These are phyloP conservation scores for Tenualosa thibaudeaui DNA, from an alignment of 2,797 vertebrate genomes.

Conservation along the genomic window DNA sequence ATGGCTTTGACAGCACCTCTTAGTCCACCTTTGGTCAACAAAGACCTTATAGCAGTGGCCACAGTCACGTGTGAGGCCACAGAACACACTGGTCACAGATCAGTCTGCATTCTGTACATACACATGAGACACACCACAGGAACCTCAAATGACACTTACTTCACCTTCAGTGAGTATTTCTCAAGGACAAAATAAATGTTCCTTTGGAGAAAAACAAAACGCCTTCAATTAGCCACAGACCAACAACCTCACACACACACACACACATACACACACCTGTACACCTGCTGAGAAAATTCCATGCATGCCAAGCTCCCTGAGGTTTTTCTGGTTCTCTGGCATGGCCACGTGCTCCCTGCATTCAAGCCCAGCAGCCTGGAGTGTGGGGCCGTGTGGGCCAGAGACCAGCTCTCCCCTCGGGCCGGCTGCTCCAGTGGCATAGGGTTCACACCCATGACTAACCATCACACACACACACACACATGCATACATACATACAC, in stretches of 20 bases:
- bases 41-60: neutral
- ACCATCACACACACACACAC: neutral
- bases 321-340: slow-evolving; percentile 27
- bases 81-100: neutral
- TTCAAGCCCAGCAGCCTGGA: slow-evolving; percentile 32
- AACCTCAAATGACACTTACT: neutral
- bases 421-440: neutral
- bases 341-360: slow-evolving; percentile 38
- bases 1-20: neutral
- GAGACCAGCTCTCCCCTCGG: neutral
- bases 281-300: slow-evolving; percentile 61
- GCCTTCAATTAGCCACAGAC: neutral
- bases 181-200: neutral
- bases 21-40: neutral
- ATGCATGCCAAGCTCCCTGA: slow-evolving; percentile 51
- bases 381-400: slow-evolving; percentile 14
- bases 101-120: neutral
- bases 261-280: slow-evolving; percentile 23
- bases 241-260: neutral
- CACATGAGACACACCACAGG: neutral
- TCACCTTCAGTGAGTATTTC: neutral
- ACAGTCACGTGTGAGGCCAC: neutral
- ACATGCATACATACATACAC: no score
- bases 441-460: neutral
- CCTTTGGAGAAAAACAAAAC: neutral